These are phyloP conservation scores for Frieseomelitta varia DNA, from an alignment of 1,140 invertebrate species.

Conservation along the genomic window DNA sequence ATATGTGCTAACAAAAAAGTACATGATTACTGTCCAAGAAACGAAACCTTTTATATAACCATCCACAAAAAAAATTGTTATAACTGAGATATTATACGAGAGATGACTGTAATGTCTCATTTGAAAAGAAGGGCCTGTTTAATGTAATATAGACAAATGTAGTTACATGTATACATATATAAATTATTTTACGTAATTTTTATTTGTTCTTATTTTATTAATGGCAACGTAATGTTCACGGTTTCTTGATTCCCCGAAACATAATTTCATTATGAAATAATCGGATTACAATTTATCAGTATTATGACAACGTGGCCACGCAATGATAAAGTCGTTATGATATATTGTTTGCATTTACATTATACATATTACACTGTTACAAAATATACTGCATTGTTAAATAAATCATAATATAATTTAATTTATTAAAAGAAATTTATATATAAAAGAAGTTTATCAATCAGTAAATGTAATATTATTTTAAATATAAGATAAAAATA, in stretches of 20 bases:
- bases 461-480: slow-evolving; percentile 9
- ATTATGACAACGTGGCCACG: not conserved
- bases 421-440: slow-evolving; percentile 25
- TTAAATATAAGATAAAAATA: not conserved
- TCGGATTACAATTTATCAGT: slow-evolving; percentile 5
- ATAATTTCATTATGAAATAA: slow-evolving; percentile 4
- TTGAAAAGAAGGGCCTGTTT: slow-evolving; percentile 41
- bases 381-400: not conserved
- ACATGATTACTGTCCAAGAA: slow-evolving; percentile 17
- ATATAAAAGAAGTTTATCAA: not conserved
- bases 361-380: not conserved
- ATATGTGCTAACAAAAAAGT: slow-evolving; percentile 17
- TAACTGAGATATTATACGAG: slow-evolving; percentile 16
- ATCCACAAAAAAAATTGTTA: slow-evolving; percentile 12
- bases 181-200: slow-evolving; percentile 67
- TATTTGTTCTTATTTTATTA: slow-evolving; percentile 43
- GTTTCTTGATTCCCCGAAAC: not conserved
- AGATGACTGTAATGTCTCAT: slow-evolving; percentile 25
- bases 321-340: not conserved
- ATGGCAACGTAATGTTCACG: not conserved
- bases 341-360: slow-evolving; percentile 11
- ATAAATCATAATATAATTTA: not conserved
- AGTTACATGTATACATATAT: slow-evolving; percentile 57
- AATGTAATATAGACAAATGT: slow-evolving; percentile 54
- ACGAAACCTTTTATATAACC: slow-evolving; percentile 32